Base-by-base conservation (phyloP, 2,888 invertebrate species). In the Phasia obesa region DNA sequence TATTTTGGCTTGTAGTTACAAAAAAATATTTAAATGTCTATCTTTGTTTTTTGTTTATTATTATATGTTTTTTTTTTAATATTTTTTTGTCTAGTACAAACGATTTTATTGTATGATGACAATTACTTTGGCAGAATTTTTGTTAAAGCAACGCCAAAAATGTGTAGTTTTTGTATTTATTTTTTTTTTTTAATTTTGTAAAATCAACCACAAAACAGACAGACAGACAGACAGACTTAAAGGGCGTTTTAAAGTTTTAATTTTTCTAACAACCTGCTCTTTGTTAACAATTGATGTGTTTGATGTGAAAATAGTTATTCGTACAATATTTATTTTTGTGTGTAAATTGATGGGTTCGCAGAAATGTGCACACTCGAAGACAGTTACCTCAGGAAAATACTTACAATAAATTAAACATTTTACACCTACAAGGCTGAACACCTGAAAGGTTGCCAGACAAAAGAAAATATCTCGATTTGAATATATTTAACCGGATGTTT, bases 281-380 rank as follows among this genome's bases (percentile, higher is more conserved):
- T 83, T 83, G 83, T 83, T 79, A 79, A 79, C 75, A 83, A 62
- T 76, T 79, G 79, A 67, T 83, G 83, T 74, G 79, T 57, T 76
- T 79, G 79, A 67, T 83, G 83, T 74, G 79, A 83, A 83, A 79
- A 79, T 62, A 44, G n/a, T n/a, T 76, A 60, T 71, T 76, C 23
- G 44, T 78, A 55, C 15, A 60, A 49, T 74, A 75, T 76, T 57
- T 74, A 74, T 25, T 19, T 60, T 70, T 70, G 70, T 77, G 60
- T 70, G 55, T 55, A 77, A 80, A 74, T 80, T 67, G 74, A 62
- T 74, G 35, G 17, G 57, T 71, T 67, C n/a, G 19, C 51, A 55
- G 55, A 70, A 55, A 55, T 31, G n/a, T 49, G 21, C 38, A 49
- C 4, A 38, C 11, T 47, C 6, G 23, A 47, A 47, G 49, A 57